Base-by-base conservation (phyloP, 2,113 vertebrate genomes). In the Brachionichthys hirsutus region DNA sequence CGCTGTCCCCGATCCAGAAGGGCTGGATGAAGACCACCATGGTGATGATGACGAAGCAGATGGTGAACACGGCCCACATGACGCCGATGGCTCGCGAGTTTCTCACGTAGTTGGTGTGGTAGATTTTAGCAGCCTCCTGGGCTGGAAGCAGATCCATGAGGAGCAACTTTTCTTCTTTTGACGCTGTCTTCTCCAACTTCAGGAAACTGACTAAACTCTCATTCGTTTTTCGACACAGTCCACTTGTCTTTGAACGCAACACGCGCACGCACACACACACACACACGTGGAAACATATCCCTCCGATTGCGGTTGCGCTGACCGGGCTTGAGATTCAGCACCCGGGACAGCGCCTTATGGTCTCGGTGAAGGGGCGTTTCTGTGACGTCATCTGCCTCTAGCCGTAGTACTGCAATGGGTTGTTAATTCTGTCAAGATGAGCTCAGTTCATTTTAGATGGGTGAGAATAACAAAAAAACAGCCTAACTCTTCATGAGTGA, bases 1-100 rank as follows among this genome's bases (percentile, higher is more conserved):
- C 93, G 56, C 96, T 98, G 92, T 98, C 97, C 3, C 97, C 96
- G 41, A 98, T 98, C 96, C 97, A 98, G 88, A 91, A 98, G 0
- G 97, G 96, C 85, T 99, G 97, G 82, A 98, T 95, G 87, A 98
- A 98, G 59, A 95, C 92, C 80, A 96, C 95, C 81, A 95, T 82
- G 73, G 93, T 92, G 72, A 99, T 94, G 80, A 99, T 93, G 13
- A 92, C 89, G 72, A 99, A 96, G 83, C 93, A 96, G 78, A 98
- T 93, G 48, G 95, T 98, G 85, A 99, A 97, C 20, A 98, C 94
- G 1, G 92, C 95, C 96, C 97, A 99, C 82, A 98, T 80, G 34
- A 96, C 94, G 2, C 96, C 97, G 50, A 98, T 94, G 46, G 97
- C 97, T 46, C 97, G 86, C 0, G 96, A 89, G 12, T 98, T 99